Evolutionary conservation across 2,113 vertebrate species (phyloP), one percentile per base, ranked within the genome.

Genomic region (Oxyruncus cristatus): DNA sequence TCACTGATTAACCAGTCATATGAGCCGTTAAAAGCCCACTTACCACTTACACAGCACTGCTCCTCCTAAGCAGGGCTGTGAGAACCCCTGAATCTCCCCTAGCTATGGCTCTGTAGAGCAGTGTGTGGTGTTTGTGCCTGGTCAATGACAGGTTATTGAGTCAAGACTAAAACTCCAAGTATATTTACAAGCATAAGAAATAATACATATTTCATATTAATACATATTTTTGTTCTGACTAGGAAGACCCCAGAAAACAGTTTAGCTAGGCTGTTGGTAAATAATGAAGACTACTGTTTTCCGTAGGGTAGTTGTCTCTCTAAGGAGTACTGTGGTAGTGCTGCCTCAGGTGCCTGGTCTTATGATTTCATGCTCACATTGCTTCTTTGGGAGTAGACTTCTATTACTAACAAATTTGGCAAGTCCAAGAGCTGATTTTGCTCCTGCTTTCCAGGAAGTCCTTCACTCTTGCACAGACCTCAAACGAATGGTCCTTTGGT

Each of bases 1-100:
- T 97, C 92, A 91, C 33, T 97, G 39, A 96, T 96, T 97, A 97
- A 95, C 92, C 33, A 58, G 76, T 83, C 4, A 8, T 65, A 28
- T 74, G 89, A 93, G 71, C 66, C 77, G 23, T 65, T 95, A 85
- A 94, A 90, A 90, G 30, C 61, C 49, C 18, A 35, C 52, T 86
- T 81, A 30, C 11, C 59, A 11, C 52, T 94, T 67, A 27, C 11
- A 15, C 23, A 50, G 62, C 24, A 7, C 35, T 78, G 33, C 3
- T 91, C 4, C 33, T 71, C 33, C 39, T 21, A 13, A 46, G 37
- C 41, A 41, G 67, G 46, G 15, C 35, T 88, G 33, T 66, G 61
- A 59, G 65, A 94, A 63, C 27, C 20, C 27, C 86, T 71, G 18
- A 52, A 5, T 52, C 89, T 21, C 28, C 17, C 9, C 66, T 37